These are phyloP conservation scores for Meteorus sp. DNA, from an alignment of 1,140 invertebrate genomes.

Conservation along the genomic window DNA sequence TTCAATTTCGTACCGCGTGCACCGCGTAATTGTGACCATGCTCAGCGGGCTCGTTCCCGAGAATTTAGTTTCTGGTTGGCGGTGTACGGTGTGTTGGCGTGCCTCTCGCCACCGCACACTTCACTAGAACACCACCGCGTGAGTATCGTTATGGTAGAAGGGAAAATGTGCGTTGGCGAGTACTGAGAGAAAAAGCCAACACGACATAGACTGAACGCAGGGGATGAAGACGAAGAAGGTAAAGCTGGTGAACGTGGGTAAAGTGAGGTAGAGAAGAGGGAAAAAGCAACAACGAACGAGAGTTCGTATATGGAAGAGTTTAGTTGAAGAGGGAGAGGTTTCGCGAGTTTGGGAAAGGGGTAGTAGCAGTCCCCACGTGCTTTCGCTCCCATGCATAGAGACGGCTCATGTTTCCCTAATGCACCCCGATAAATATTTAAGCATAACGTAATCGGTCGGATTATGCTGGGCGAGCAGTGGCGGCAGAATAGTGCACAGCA, in stretches of 20 bases:
- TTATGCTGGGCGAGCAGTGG: conserved; percentile 36
- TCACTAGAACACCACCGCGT: neutral
- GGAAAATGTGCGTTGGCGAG: too few species aligned
- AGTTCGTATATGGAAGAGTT: too few species aligned
- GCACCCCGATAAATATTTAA: conserved; percentile 58
- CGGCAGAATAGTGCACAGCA: too few species aligned
- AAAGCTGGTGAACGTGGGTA: conserved; percentile 4
- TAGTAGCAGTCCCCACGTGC: conserved; percentile 50
- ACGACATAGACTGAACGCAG: too few species aligned
- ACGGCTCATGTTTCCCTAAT: conserved; percentile 58
- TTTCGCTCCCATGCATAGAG: conserved; percentile 55
- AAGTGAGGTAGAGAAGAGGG: conserved; percentile 3
- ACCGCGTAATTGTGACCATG: conserved; percentile 51
- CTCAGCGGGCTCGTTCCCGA: conserved; percentile 45
- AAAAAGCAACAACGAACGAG: neutral
- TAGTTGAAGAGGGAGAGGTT: conserved; percentile 19
- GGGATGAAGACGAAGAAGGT: too few species aligned
- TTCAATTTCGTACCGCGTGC: conserved; percentile 40
- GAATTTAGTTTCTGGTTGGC: conserved; percentile 50
- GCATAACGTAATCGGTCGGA: conserved; percentile 54
- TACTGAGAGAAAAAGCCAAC: too few species aligned
- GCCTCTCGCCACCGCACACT: conserved; percentile 10
- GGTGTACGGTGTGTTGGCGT: conserved; percentile 31
- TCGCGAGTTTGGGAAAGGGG: conserved; percentile 37
- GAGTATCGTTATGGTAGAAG: too few species aligned